phyloP scores from a whole-genome alignment of 2,113 vertebrate genomes.

The Vulpes lagopus region DNA sequence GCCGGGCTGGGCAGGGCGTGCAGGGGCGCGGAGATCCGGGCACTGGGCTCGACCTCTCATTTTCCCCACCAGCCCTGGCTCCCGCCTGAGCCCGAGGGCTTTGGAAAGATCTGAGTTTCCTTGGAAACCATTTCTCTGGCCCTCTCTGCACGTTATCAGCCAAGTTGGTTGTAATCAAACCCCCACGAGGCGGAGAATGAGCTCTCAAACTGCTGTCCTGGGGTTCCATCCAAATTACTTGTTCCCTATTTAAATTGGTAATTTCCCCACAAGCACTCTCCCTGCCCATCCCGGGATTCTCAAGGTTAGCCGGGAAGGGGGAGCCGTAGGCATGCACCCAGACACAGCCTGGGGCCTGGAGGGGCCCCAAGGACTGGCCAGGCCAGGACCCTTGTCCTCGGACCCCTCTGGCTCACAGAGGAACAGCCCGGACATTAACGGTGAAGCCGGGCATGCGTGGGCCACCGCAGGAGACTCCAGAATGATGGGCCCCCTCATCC shows the following conservation, averaged over 20 bases:
- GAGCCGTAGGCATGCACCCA: neutral
- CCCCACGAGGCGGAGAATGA: slow-evolving; percentile 86
- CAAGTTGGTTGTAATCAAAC: slow-evolving; percentile 89
- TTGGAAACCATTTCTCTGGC: slow-evolving; percentile 87
- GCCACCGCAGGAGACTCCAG: neutral
- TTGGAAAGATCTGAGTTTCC: slow-evolving; percentile 86
- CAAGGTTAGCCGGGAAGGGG: neutral
- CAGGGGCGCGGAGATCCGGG: neutral
- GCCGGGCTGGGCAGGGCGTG: neutral
- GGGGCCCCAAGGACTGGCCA: neutral
- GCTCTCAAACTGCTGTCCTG: slow-evolving; percentile 85
- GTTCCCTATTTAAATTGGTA: slow-evolving; percentile 85
- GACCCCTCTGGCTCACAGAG: neutral
- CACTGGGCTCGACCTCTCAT: slow-evolving; percentile 9
- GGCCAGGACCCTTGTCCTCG: neutral
- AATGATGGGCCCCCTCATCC: neutral
- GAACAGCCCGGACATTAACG: neutral
- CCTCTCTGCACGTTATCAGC: slow-evolving; percentile 83
- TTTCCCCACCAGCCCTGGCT: slow-evolving; percentile 55
- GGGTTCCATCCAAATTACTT: slow-evolving; percentile 86
- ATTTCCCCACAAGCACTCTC: slow-evolving; percentile 67
- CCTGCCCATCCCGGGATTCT: slow-evolving; percentile 53
- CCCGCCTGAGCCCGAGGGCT: slow-evolving; percentile 82
- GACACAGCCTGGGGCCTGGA: neutral
- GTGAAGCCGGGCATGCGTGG: neutral